A percentile compares a stretch with the other conserved stretches of the same genome.
Evolutionary conservation across 2,797 vertebrate species (phyloP).

Genomic region (Garrulus glandarius): DNA sequence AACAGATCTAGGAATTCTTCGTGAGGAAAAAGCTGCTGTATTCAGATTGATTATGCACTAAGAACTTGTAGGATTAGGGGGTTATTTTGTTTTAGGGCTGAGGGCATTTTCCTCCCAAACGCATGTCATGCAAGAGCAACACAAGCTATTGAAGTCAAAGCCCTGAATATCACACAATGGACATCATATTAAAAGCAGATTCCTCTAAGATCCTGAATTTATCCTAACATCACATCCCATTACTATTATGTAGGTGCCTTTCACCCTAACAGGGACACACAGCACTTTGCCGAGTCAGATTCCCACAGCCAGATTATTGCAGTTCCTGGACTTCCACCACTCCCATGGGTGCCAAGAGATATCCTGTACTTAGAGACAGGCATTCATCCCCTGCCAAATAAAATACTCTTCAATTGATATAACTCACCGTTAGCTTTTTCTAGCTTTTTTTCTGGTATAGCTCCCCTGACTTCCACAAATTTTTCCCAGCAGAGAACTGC

Average conservation of each 20-base stretch:
- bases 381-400: background rate
- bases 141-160: background rate
- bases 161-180: background rate
- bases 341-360: background rate
- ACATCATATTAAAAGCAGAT: background rate
- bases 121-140: background rate
- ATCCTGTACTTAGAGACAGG: background rate
- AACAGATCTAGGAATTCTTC: conserved; percentile 41
- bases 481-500: background rate
- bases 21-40: background rate
- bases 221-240: background rate
- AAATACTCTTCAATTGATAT: background rate
- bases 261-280: background rate
- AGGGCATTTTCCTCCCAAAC: background rate
- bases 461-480: background rate
- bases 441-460: background rate
- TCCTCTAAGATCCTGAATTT: background rate
- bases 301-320: background rate
- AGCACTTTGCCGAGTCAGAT: background rate
- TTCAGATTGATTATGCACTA: background rate
- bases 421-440: background rate
- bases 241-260: background rate
- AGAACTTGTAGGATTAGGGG: background rate
- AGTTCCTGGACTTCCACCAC: background rate
- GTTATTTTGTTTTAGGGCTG: background rate